Base-by-base conservation (phyloP, 2,113 vertebrate genomes). In the zebrafish (Danio rerio) region DNA sequence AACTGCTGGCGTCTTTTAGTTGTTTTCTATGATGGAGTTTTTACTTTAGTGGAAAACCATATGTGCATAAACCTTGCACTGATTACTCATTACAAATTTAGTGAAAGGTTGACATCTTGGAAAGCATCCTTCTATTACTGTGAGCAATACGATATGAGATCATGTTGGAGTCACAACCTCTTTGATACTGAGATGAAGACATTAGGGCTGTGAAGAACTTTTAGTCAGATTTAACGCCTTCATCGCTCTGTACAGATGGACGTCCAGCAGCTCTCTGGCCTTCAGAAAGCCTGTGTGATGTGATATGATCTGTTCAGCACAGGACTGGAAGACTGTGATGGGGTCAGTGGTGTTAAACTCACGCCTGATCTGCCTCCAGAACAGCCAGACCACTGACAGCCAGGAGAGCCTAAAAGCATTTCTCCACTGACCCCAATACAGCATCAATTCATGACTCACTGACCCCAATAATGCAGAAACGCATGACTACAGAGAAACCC, bases 341-440 rank as follows among this genome's bases (percentile, higher is more conserved):
- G 13, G 75, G 59, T 78, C 75, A 78, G 43, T 50, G 75, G 45
- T 63, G 59, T 78, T 78, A 78, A 78, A 78, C 18, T 62, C 74
- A 62, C 62, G 74, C 61, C 56, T 61, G 56, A 62, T 61, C 15
- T 77, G 42, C 59, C 59, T 50, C 45, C 12, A 63, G 11, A 50
- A 78, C 59, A 31, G 45, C 58, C 75, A 78, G 62, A 78, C 50
- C 75, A 31, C 43, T 52, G 45, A 40, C 59, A 63, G 58, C 20
- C 45, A 15, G 58, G 2, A 47, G 20, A 63, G n/a, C 45, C 52
- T 56, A 58, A 59, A 75, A 75, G 72, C 43, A 52, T 47, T 58
- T 78, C 75, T 78, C 75, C 13, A 78, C 45, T 63, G 75, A 78
- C 58, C 75, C 74, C 75, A 63, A 78, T 62, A 52, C 18, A 78